Percentiles rank a stretch among this genome's conserved stretches.
These are phyloP conservation scores for Rhodophaea formosa DNA, from an alignment of 2,888 invertebrate genomes.

Conservation along the genomic window DNA sequence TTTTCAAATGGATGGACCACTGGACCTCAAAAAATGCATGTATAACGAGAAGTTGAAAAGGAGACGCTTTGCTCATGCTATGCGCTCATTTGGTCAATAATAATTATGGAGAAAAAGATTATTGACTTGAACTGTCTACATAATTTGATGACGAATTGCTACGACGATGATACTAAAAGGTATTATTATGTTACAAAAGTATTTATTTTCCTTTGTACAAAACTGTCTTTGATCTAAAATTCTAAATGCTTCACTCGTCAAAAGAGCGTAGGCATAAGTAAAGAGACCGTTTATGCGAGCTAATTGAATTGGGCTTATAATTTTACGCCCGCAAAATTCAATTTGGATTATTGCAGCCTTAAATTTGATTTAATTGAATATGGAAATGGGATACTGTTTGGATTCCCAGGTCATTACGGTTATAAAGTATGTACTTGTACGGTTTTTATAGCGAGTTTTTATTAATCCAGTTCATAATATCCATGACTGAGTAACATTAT, in stretches of 20 bases:
- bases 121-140: no score
- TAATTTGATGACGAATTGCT: no score
- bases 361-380: conserved; percentile 45
- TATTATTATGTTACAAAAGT: no score
- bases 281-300: conserved; percentile 30
- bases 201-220: neutral
- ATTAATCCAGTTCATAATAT: neutral
- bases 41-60: no score
- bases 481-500: neutral
- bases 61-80: no score
- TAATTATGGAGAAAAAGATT: no score
- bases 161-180: no score
- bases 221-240: neutral
- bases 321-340: conserved; percentile 41
- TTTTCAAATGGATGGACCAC: no score
- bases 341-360: conserved; percentile 46
- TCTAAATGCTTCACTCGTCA: neutral
- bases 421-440: neutral
- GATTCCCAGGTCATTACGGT: conserved; percentile 15
- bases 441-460: neutral
- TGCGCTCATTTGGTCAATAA: no score
- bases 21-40: no score
- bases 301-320: conserved; percentile 43
- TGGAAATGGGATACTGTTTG: conserved; percentile 33
- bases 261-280: conserved; percentile 12